Evolutionary conservation across 2,113 vertebrate genomes (phyloP).

Genomic region (Larimichthys crocea): DNA sequence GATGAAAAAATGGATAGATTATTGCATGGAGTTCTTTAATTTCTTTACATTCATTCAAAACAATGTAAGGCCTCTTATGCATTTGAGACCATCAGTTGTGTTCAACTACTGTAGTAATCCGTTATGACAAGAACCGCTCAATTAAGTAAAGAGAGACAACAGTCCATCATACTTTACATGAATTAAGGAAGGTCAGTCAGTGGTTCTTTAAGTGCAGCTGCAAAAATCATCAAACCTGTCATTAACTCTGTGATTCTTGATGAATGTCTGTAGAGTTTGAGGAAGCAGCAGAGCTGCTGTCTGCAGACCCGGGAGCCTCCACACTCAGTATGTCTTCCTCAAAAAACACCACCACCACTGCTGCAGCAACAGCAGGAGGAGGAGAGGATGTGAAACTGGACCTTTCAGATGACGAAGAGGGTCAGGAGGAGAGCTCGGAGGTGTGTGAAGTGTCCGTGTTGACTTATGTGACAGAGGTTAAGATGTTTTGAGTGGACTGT

Average conservation of each 20-base stretch:
- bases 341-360: not conserved
- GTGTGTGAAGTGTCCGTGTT: slow-evolving; percentile 39
- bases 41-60: no score
- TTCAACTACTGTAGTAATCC: no score
- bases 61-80: no score
- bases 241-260: not conserved
- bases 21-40: no score
- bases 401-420: slow-evolving; percentile 83
- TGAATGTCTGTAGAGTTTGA: slow-evolving; percentile 84
- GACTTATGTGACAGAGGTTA: not conserved
- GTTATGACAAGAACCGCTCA: no score
- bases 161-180: no score
- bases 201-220: no score
- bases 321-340: slow-evolving; percentile 65
- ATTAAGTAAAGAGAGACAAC: no score
- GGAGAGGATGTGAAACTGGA: slow-evolving; percentile 80
- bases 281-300: slow-evolving; percentile 85
- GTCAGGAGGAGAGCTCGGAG: slow-evolving; percentile 84
- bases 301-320: slow-evolving; percentile 82
- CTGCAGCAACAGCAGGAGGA: slow-evolving; percentile 4
- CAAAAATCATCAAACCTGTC: no score
- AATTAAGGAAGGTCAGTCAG: no score
- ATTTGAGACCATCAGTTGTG: no score
- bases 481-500: not conserved
- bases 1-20: no score